Evolutionary conservation across 2,888 invertebrate species (phyloP).

Genomic region (Hemistola chrysoprasaria): DNA sequence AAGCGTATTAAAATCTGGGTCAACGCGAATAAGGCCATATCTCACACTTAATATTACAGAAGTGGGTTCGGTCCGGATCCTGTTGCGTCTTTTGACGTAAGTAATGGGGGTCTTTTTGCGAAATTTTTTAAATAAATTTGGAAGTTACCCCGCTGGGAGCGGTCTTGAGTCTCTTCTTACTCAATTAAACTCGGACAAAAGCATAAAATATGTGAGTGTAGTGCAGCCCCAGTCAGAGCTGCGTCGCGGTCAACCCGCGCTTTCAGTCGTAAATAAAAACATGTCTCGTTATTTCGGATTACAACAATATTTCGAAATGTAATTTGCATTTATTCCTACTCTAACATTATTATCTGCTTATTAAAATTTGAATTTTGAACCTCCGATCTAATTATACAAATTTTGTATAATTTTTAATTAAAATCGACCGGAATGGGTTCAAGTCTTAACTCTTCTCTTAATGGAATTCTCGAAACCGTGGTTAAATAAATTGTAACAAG

Average conservation of each 20-base stretch:
- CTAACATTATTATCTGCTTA: constrained; percentile 31
- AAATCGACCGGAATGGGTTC: constrained; percentile 7
- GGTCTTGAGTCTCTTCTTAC: constrained; percentile 65
- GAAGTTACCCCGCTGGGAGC: constrained; percentile 74
- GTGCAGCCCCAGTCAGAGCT: constrained; percentile 60
- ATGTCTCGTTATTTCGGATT: constrained; percentile 73
- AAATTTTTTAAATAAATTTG: constrained; percentile 73
- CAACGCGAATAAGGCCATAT: constrained; percentile 71
- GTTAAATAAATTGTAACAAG: constrained; percentile 11
- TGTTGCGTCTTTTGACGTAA: constrained; percentile 68
- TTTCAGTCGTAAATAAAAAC: constrained; percentile 67
- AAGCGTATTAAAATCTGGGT: constrained; percentile 73
- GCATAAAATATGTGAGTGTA: constrained; percentile 77
- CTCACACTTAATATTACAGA: constrained; percentile 77
- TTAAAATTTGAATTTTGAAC: constrained; percentile 37
- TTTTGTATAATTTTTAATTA: constrained; percentile 18
- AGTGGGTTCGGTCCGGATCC: constrained; percentile 54
- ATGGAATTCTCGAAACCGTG: no score
- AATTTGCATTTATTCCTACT: constrained; percentile 33
- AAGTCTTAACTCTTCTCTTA: not conserved
- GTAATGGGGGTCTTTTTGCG: constrained; percentile 72
- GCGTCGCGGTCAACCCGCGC: constrained; percentile 39
- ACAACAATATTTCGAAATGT: constrained; percentile 69
- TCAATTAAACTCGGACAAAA: constrained; percentile 77
- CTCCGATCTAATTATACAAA: constrained; percentile 30